Evolutionary conservation across 2,888 invertebrate species (phyloP).

Genomic region (Torymus tubicola): DNA sequence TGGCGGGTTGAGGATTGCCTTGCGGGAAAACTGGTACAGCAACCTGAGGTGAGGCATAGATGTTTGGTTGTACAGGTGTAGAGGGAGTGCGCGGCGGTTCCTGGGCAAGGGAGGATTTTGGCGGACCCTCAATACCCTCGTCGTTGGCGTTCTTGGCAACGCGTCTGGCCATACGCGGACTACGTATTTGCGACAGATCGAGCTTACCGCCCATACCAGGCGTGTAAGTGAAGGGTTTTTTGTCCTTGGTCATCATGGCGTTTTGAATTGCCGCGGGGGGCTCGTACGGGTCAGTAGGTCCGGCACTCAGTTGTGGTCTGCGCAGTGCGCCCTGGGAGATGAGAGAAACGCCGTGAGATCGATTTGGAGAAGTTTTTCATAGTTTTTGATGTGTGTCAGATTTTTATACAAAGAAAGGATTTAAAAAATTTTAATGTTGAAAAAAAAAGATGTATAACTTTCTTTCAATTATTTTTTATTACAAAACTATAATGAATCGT

Average conservation of each 20-base stretch:
- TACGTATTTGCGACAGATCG: slow-evolving; percentile 92
- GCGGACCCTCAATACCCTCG: slow-evolving; percentile 81
- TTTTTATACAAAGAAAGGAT: too few species aligned
- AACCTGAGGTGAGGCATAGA: slow-evolving; percentile 80
- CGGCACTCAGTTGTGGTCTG: background rate
- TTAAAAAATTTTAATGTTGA: too few species aligned
- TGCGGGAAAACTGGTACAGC: slow-evolving; percentile 82
- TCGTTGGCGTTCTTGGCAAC: slow-evolving; percentile 83
- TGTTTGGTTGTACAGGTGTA: slow-evolving; percentile 73
- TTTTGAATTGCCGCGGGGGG: slow-evolving; percentile 94
- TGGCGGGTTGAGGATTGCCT: slow-evolving; percentile 72
- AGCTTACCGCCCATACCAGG: slow-evolving; percentile 87
- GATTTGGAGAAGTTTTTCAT: too few species aligned
- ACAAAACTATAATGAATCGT: too few species aligned
- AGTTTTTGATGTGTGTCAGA: too few species aligned
- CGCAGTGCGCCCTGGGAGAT: background rate
- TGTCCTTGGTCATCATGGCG: slow-evolving; percentile 97
- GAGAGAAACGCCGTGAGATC: too few species aligned
- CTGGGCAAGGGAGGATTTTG: slow-evolving; percentile 78
- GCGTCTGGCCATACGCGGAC: slow-evolving; percentile 92
- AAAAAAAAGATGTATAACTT: too few species aligned
- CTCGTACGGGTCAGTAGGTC: slow-evolving; percentile 75
- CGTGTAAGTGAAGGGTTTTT: slow-evolving; percentile 97
- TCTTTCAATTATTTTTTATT: too few species aligned
- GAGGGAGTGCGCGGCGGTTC: slow-evolving; percentile 72